phyloP scores from a whole-genome alignment of 1,140 invertebrate genomes.

The Diplogasteroides magnus region DNA sequence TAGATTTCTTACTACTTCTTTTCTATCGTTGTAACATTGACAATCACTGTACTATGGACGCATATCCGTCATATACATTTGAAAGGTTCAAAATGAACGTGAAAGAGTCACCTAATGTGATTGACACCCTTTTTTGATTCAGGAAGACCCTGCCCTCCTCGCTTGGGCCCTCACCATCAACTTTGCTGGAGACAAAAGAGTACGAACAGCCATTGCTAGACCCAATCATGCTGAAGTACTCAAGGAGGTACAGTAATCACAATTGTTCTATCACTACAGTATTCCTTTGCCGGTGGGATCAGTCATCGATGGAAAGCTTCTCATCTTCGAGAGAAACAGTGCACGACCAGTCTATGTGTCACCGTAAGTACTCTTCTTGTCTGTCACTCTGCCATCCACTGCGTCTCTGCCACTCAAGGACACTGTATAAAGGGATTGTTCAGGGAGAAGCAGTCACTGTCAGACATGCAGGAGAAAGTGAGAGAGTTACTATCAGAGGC shows the following conservation, averaged over 20 bases:
- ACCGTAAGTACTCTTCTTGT: background rate
- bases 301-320: background rate
- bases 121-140: constrained; percentile 18
- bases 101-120: constrained; percentile 11
- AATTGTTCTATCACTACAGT: background rate
- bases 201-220: constrained; percentile 13
- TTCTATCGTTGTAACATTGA: no score
- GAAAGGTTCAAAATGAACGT: no score
- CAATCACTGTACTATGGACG: no score
- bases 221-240: constrained; percentile 20
- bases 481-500: constrained; percentile 17
- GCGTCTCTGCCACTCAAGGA: no score
- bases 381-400: background rate
- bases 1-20: no score
- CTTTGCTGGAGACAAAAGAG: constrained; percentile 6
- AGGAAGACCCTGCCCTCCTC: constrained; percentile 26
- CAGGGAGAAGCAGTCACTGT: constrained; percentile 13
- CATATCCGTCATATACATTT: no score
- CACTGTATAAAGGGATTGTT: background rate
- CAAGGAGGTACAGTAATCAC: constrained; percentile 4
- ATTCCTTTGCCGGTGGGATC: background rate
- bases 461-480: constrained; percentile 24
- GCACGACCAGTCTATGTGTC: background rate
- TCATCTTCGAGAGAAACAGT: background rate
- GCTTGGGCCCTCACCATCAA: constrained; percentile 26